Percentiles rank a stretch among this genome's conserved stretches.
These are phyloP conservation scores for Borostomias antarcticus DNA, from an alignment of 2,797 vertebrate genomes.

Conservation along the genomic window DNA sequence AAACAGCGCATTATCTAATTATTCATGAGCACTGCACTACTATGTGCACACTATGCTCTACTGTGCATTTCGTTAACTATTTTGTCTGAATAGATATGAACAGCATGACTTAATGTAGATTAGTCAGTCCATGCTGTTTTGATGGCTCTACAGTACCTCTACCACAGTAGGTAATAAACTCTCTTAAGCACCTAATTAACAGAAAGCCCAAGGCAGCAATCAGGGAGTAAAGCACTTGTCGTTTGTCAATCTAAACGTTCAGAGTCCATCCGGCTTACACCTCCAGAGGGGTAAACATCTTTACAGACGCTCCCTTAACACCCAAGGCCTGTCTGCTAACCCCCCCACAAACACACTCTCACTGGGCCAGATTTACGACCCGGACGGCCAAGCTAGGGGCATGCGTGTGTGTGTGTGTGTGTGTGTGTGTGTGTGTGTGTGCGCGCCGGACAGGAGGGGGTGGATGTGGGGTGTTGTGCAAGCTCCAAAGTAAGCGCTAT, in stretches of 20 bases:
- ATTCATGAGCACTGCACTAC: too few species aligned
- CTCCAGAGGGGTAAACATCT: constrained; percentile 33
- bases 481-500: constrained; percentile 25
- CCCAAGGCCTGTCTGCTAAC: constrained; percentile 9
- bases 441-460: background rate
- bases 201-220: constrained; percentile 34
- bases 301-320: constrained; percentile 25
- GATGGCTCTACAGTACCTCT: background rate
- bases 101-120: too few species aligned
- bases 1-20: too few species aligned
- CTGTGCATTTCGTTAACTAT: too few species aligned
- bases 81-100: background rate
- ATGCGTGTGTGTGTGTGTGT: background rate
- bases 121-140: background rate
- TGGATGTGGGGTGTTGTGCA: constrained; percentile 12
- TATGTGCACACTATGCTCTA: too few species aligned
- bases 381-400: constrained; percentile 1
- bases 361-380: constrained; percentile 42
- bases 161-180: constrained; percentile 12
- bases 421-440: background rate
- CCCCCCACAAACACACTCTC: constrained; percentile 15
- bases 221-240: constrained; percentile 30
- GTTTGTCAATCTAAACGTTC: constrained; percentile 14
- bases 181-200: constrained; percentile 32
- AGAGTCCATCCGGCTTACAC: constrained; percentile 8